Evolutionary conservation across 2,113 vertebrate genomes (phyloP), one percentile per base, ranked within the genome.

Genomic region (Phyllostomus discolor): DNA sequence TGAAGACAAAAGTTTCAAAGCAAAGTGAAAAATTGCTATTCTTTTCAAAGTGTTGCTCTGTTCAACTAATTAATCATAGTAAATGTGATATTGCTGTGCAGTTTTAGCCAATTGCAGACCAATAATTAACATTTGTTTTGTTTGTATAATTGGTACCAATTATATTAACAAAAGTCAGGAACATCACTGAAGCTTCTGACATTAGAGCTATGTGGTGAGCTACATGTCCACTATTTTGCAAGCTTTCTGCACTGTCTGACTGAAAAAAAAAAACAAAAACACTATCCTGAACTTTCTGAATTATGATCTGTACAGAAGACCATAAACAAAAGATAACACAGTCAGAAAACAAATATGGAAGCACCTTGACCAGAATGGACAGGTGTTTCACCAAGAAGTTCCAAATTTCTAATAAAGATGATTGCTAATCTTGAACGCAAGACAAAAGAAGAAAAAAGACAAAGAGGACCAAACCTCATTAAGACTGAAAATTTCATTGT

Each of bases 161-260:
- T 94, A 64, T 54, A 10, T 94, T 91, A 80, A 85, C 35, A 67
- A 82, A 93, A 79, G 22, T 82, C 38, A 90, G 88, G 54, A 78
- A 7, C 7, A 62, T 66, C 22, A 75, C 7, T 73, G 59, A 91
- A 48, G 8, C 7, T 70, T 90, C 16, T 28, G 10, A 54, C 75
- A 28, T 28, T 72, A 85, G 33, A 76, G 8, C 26, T 46, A n/a
- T 10, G 11, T 62, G 31, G 76, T 57, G 11, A 78, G n/a, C 20
- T 28, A 16, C n/a, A 64, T 20, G 75, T 67, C 33, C 10, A 69
- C 33, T 35, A 70, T 33, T 43, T 17, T 35, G 24, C 35, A 20
- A 70, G 33, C 8, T 73, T 79, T 62, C 10, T 26, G 7, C 26
- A 48, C 52, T 92, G 35, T 5, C 57, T 88, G 35, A 33, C 76